Conservation (phyloP, 2,888 invertebrate genomes). For the Exocentrus adspersus region DNA sequence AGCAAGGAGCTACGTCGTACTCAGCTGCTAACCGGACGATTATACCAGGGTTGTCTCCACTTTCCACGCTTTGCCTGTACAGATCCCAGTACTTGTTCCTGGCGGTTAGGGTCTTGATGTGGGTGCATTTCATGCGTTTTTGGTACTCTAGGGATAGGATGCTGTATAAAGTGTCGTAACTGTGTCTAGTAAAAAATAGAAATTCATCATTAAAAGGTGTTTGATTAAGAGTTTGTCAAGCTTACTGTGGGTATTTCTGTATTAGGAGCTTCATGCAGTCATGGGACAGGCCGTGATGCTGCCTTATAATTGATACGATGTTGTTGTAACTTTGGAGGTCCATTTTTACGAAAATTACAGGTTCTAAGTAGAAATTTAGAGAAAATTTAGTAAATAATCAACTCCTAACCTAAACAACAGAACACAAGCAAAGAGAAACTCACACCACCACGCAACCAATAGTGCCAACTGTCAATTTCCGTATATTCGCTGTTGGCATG, state of each 20-base stretch:
- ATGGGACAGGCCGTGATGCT: constrained; percentile 45
- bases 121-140: constrained; percentile 71
- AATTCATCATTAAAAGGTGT: not conserved
- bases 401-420: too few relatives aligned
- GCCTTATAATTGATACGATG: constrained; percentile 42
- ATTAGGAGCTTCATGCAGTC: constrained; percentile 50
- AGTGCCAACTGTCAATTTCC: too few relatives aligned
- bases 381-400: too few relatives aligned
- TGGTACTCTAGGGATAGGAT: constrained; percentile 75
- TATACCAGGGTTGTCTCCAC: constrained; percentile 68
- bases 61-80: constrained; percentile 60
- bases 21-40: constrained; percentile 69
- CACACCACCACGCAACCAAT: too few relatives aligned
- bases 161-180: constrained; percentile 73
- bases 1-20: constrained; percentile 68
- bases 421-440: too few relatives aligned
- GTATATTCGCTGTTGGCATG: too few relatives aligned
- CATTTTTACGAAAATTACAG: constrained; percentile 29
- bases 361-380: too few relatives aligned
- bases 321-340: constrained; percentile 39
- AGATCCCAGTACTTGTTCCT: constrained; percentile 65
- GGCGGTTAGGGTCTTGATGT: constrained; percentile 69
- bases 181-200: constrained; percentile 57
- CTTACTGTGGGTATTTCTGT: constrained; percentile 69
- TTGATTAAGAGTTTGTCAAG: constrained; percentile 17